These are phyloP conservation scores for Mus spretus DNA, from an alignment of 2,797 vertebrate species.

Conservation along the genomic window DNA sequence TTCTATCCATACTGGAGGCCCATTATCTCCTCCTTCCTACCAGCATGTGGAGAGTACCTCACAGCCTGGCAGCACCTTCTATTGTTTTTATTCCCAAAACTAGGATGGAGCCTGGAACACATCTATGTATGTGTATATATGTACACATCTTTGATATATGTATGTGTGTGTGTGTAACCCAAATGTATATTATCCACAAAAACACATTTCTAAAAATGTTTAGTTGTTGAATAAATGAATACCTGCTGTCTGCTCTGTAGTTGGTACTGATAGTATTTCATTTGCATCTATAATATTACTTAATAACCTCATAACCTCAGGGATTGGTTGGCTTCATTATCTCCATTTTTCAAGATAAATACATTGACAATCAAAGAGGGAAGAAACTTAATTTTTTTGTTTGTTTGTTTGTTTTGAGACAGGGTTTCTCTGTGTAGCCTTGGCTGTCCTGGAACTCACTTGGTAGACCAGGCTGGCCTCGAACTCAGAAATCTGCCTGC, in stretches of 20 bases:
- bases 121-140: neutral
- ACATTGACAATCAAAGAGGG: neutral
- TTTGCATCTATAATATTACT: neutral
- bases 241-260: neutral
- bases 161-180: no score
- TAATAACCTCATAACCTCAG: neutral
- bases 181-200: neutral
- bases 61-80: neutral
- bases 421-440: no score
- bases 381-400: neutral
- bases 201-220: neutral
- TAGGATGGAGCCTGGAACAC: neutral
- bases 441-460: no score
- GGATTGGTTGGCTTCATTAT: neutral
- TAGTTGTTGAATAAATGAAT: neutral
- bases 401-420: no score
- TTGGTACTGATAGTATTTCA: neutral
- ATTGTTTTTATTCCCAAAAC: neutral
- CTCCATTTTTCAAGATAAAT: neutral
- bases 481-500: no score
- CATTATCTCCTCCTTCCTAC: neutral
- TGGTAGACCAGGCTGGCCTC: no score
- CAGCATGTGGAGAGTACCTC: neutral
- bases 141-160: neutral
- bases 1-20: neutral